These are phyloP conservation scores for Drosophila gaucha DNA, from an alignment of 2,888 invertebrate species.

Conservation along the genomic window DNA sequence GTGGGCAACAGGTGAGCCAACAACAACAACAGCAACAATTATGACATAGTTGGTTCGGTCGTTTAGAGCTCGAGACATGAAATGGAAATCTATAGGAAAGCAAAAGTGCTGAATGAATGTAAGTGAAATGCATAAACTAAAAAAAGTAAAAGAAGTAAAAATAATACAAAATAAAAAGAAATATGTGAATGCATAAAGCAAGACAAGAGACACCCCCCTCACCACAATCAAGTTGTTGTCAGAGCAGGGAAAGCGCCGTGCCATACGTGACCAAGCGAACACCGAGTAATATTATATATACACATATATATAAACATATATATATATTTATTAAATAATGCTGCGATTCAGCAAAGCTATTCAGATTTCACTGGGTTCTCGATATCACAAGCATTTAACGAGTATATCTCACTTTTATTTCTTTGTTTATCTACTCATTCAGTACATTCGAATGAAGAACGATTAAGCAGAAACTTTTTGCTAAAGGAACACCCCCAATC, in stretches of 20 bases:
- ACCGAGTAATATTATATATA: slow-evolving; percentile 16
- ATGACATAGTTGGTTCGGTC: slow-evolving; percentile 59
- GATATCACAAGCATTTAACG: slow-evolving; percentile 7
- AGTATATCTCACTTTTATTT: not conserved
- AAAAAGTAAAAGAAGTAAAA: slow-evolving; percentile 1
- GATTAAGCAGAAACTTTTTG: not conserved
- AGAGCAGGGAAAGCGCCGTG: slow-evolving; percentile 42
- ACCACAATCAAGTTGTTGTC: slow-evolving; percentile 8
- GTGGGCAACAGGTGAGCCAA: slow-evolving; percentile 6
- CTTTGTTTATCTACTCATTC: not conserved
- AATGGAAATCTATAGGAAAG: slow-evolving; percentile 66
- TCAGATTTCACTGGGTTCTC: slow-evolving; percentile 35
- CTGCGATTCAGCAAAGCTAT: slow-evolving; percentile 8
- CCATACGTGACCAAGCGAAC: slow-evolving; percentile 41
- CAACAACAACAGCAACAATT: slow-evolving; percentile 43
- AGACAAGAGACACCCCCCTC: slow-evolving; percentile 5
- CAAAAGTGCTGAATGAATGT: slow-evolving; percentile 66
- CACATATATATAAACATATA: not conserved
- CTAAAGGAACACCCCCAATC: not conserved
- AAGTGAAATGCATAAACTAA: slow-evolving; percentile 43
- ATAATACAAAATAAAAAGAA: slow-evolving; percentile 6
- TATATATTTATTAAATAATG: slow-evolving; percentile 11
- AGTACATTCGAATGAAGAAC: not conserved
- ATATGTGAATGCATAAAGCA: slow-evolving; percentile 12
- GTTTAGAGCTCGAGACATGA: slow-evolving; percentile 40